phyloP scores from a whole-genome alignment of 2,797 vertebrate genomes.

The Cryptoblepharus egeriae region DNA sequence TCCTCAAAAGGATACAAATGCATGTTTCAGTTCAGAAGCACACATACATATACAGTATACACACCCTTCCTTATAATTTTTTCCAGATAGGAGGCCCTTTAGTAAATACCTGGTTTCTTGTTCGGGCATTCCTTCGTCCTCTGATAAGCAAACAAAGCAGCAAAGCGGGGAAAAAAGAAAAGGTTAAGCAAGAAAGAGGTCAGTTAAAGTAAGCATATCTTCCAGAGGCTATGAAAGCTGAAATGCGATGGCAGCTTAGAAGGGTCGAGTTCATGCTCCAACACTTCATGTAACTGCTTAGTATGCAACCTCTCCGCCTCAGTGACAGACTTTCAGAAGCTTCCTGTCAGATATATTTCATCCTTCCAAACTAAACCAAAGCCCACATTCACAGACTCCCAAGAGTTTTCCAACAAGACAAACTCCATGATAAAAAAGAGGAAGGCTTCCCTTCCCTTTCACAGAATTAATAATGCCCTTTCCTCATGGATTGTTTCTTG shows the following conservation, averaged over 20 bases:
- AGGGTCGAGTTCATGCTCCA: constrained; percentile 59
- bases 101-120: constrained; percentile 95
- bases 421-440: background rate
- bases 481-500: background rate
- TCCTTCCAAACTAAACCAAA: background rate
- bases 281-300: background rate
- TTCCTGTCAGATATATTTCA: background rate
- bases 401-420: background rate
- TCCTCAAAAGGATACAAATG: constrained; percentile 16
- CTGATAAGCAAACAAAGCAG: constrained; percentile 93
- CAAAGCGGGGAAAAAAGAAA: constrained; percentile 86
- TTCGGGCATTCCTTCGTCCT: constrained; percentile 99
- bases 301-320: constrained; percentile 15
- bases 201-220: constrained; percentile 82
- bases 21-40: constrained; percentile 25
- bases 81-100: constrained; percentile 52
- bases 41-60: background rate
- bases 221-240: constrained; percentile 75
- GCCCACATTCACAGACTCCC: background rate
- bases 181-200: constrained; percentile 89
- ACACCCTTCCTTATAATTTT: background rate
- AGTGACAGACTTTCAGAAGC: background rate
- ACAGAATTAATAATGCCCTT: background rate
- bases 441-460: background rate
- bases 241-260: constrained; percentile 79